Evolutionary conservation across 2,888 invertebrate genomes (phyloP), one percentile per base, ranked within the genome.

Genomic region (Nemurella pictetii): DNA sequence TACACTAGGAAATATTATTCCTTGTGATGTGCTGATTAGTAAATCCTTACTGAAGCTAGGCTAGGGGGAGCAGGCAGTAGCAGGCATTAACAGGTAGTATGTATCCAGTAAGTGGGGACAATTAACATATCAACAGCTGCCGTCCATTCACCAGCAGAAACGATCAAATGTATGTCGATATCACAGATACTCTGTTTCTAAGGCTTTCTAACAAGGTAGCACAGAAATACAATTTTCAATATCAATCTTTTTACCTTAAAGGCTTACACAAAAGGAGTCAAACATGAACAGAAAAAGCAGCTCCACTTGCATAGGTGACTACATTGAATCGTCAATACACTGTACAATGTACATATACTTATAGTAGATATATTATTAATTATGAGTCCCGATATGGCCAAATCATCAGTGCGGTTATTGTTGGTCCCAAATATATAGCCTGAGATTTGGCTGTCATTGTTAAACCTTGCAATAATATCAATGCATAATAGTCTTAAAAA

Each of bases 341-440:
- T 32, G 32, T 32, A 55, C 55, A 55, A 20, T 55, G 55, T 20
- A 55, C 20, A 55, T 20, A 15, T 55, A 12, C 55, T 55, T 55
- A 55, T 12, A 55, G 3, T 55, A 55, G 15, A 9, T 32, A 32
- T 3, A 9, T 55, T 75, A 75, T n/a, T 30, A 78, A 28, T 78
- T n/a, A n/a, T 12, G 72, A 82, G 25, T 28, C 55, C 72, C 55
- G 73, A 72, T 82, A 82, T 82, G 82, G 73, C 82, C 82, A 82
- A 82, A 82, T 82, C 72, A 55, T 82, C 72, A 82, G 25, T 72
- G 82, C 55, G n/a, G 29, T 82, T 29, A 28, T 36, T 82, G 73
- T 82, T 82, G 82, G 82, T 82, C 82, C 82, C 82, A 55, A 82
- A 72, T n/a, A n/a, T 80, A 80, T 82, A 82, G 27, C 36, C 55